phyloP scores from a whole-genome alignment of 2,888 invertebrate species.

The Epsilonema sp. region DNA sequence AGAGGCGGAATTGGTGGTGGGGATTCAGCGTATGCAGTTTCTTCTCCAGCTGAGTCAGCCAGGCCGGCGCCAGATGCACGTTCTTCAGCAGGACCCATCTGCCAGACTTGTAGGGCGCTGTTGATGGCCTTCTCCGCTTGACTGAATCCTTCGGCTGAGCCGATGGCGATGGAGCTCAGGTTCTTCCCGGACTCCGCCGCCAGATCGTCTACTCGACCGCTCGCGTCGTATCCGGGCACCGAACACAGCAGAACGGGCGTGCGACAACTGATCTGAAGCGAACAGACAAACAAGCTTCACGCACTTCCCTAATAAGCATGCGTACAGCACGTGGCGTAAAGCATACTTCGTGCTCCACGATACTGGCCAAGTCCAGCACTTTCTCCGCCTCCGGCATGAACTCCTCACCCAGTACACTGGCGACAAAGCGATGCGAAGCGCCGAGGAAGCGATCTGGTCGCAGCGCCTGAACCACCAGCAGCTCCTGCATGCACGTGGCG shows the following conservation, averaged over 20 bases:
- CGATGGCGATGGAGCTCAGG: too few relatives aligned
- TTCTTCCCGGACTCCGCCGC: too few relatives aligned
- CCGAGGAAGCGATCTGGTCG: slow-evolving; percentile 83
- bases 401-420: slow-evolving; percentile 46
- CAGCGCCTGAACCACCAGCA: too few relatives aligned
- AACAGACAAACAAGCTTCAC: background rate
- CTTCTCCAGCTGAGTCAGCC: slow-evolving; percentile 95
- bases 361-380: slow-evolving; percentile 59
- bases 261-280: too few relatives aligned
- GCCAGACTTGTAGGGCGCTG: too few relatives aligned
- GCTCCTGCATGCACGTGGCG: too few relatives aligned
- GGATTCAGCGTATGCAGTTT: slow-evolving; percentile 76
- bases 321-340: slow-evolving; percentile 41
- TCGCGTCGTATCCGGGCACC: too few relatives aligned
- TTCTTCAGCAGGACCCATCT: too few relatives aligned
- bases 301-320: slow-evolving; percentile 17
- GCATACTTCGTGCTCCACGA: slow-evolving; percentile 69
- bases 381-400: slow-evolving; percentile 93
- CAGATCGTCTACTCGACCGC: too few relatives aligned
- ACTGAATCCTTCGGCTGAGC: too few relatives aligned
- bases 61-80: slow-evolving; percentile 92
- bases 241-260: too few relatives aligned
- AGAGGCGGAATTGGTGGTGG: slow-evolving; percentile 22
- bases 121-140: too few relatives aligned
- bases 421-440: slow-evolving; percentile 62